These are phyloP conservation scores for Anoura caudifer DNA, from an alignment of 2,113 vertebrate species.

Conservation along the genomic window DNA sequence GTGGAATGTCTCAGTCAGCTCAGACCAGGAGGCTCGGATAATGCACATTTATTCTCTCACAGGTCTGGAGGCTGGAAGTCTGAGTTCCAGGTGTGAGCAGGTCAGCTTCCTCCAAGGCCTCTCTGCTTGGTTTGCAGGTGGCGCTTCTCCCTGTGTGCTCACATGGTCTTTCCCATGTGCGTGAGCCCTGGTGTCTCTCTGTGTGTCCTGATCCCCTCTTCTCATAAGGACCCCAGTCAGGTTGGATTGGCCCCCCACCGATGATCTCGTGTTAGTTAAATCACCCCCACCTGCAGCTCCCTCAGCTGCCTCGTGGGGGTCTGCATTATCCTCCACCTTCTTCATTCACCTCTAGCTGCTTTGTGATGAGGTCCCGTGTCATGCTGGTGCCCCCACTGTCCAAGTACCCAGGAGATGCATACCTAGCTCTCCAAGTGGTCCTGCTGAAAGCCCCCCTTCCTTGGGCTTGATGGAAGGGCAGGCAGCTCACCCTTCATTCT, in stretches of 20 bases:
- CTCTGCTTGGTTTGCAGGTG: neutral
- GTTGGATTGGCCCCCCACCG: too few species aligned
- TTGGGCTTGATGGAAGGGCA: too few species aligned
- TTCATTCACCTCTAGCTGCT: rapidly evolving
- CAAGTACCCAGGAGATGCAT: neutral
- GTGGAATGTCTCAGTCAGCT: rapidly evolving
- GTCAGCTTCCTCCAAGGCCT: neutral
- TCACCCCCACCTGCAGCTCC: neutral
- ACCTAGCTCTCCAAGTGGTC: neutral
- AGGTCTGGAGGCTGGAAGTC: neutral
- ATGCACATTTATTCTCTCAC: rapidly evolving
- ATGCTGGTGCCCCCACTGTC: neutral
- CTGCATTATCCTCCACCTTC: rapidly evolving
- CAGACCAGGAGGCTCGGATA: rapidly evolving
- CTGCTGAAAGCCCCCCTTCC: neutral
- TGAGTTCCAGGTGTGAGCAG: neutral
- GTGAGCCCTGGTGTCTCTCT: neutral
- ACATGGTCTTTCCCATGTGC: rapidly evolving
- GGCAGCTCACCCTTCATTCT: neutral
- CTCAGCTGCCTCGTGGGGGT: neutral
- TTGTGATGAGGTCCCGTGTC: rapidly evolving
- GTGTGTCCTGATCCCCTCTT: neutral
- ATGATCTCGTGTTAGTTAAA: rapidly evolving
- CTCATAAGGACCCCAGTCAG: neutral
- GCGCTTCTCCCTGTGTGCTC: neutral